Evolutionary conservation across 2,888 invertebrate species (phyloP), one percentile per base, ranked within the genome.

Genomic region (Oligia fasciuncula): DNA sequence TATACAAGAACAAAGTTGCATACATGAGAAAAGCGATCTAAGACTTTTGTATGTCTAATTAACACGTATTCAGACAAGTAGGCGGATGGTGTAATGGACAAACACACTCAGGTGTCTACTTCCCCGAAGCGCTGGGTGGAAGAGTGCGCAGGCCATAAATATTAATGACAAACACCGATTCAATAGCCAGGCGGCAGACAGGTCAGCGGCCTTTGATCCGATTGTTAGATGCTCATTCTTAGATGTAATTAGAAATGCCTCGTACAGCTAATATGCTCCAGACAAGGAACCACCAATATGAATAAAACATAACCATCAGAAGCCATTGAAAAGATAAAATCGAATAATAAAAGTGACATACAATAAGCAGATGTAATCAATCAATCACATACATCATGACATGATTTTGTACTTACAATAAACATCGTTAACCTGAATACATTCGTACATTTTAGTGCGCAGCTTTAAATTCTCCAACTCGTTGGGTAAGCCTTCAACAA

Each of bases 101-200:
- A 94, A 93, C 94, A 92, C 91, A 90, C 92, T 91, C 90, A 93
- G 92, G 93, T 93, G 92, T 88, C 87, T 91, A 90, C 92, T 95
- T 95, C 95, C 93, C 91, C 93, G 95, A 94, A 95, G 93, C 92
- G 93, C 89, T 93, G 88, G 92, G 90, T 93, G 91, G 92, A 94
- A 93, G 93, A 94, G 93, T 93, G 94, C 89, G 89, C 93, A 90
- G 88, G 89, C 93, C 93, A 96, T 96, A 95, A 96, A 96, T 96
- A 96, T 96, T 96, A 95, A 96, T 96, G 95, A 94, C 95, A 94
- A 94, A 93, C 93, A 93, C 91, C 92, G 93, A 94, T 95, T 94
- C 94, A 95, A 95, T 94, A 93, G 93, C 92, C 91, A 86, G 90
- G 91, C 90, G 89, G 91, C 92, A 94, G 94, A 94, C 93, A 93